Conservation (phyloP, 2,888 invertebrate species). For the Pachliopta kotzebuea region DNA sequence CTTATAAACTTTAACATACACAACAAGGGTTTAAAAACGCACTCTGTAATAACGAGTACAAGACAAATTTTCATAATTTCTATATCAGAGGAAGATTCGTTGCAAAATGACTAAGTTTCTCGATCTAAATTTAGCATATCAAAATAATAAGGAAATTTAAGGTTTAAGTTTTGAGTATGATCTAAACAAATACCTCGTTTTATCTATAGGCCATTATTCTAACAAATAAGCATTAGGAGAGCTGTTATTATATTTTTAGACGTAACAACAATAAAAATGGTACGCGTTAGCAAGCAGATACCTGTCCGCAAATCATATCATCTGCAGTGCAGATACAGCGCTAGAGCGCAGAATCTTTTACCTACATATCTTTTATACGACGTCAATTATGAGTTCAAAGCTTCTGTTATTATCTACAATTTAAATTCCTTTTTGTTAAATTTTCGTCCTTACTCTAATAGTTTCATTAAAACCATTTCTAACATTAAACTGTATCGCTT, state of each 20-base stretch:
- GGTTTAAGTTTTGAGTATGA: no score
- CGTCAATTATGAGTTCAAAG: slow-evolving; percentile 5
- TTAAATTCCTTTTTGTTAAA: background rate
- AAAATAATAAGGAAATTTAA: no score
- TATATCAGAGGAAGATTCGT: no score
- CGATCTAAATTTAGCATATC: no score
- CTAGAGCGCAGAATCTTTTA: slow-evolving; percentile 23
- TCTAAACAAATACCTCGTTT: background rate
- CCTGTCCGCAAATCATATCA: slow-evolving; percentile 26
- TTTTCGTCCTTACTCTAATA: background rate
- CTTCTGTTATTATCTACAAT: background rate
- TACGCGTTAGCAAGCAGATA: slow-evolving; percentile 16
- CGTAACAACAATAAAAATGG: slow-evolving; percentile 9
- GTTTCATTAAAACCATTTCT: background rate
- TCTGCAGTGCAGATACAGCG: slow-evolving; percentile 28
- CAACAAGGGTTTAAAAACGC: no score
- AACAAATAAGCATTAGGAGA: background rate
- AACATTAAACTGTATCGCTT: no score
- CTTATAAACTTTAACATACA: no score
- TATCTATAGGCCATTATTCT: background rate
- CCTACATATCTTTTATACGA: slow-evolving; percentile 11
- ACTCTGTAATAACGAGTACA: no score
- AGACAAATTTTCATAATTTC: no score
- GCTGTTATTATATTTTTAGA: background rate
- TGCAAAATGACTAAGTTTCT: no score